These are phyloP conservation scores for Melanargia galathea DNA, from an alignment of 2,888 invertebrate genomes.

Conservation along the genomic window DNA sequence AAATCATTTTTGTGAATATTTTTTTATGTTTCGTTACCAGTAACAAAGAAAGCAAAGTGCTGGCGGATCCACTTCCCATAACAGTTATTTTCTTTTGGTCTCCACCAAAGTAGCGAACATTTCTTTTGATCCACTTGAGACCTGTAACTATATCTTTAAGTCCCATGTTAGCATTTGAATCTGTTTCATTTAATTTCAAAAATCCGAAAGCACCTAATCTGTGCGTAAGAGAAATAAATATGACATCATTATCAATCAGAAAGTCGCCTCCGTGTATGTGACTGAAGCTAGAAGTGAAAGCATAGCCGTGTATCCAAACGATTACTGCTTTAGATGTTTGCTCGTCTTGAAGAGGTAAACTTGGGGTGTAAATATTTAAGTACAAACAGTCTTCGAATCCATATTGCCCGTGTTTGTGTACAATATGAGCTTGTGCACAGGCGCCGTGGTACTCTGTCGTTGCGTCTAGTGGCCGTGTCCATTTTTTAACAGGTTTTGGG, in stretches of 20 bases:
- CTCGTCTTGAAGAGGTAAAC: slow-evolving; percentile 52
- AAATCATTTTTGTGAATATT: slow-evolving; percentile 68
- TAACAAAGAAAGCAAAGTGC: slow-evolving; percentile 63
- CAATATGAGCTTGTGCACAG: slow-evolving; percentile 84
- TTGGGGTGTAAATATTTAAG: slow-evolving; percentile 86
- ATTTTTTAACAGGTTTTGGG: slow-evolving; percentile 59
- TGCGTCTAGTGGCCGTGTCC: slow-evolving; percentile 81
- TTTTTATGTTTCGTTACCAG: slow-evolving; percentile 60
- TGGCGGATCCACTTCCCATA: slow-evolving; percentile 71
- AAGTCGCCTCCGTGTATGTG: slow-evolving; percentile 73
- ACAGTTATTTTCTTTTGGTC: slow-evolving; percentile 64
- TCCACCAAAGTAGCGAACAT: slow-evolving; percentile 65
- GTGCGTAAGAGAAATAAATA: slow-evolving; percentile 66
- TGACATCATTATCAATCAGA: slow-evolving; percentile 66
- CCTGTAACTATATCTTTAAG: slow-evolving; percentile 72
- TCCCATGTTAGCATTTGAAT: slow-evolving; percentile 69
- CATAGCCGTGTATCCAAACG: slow-evolving; percentile 75
- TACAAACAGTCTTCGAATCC: slow-evolving; percentile 85
- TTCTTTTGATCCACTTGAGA: slow-evolving; percentile 69
- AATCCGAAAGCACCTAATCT: slow-evolving; percentile 74
- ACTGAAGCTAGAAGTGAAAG: slow-evolving; percentile 70
- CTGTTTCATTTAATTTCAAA: slow-evolving; percentile 61
- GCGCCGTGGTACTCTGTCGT: slow-evolving; percentile 71
- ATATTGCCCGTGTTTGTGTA: slow-evolving; percentile 60
- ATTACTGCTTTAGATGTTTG: slow-evolving; percentile 56